Percentiles rank a stretch among this genome's conserved stretches.
Evolutionary conservation across 2,797 vertebrate species (phyloP).

Genomic region (Muraenolepis orangiensis): DNA sequence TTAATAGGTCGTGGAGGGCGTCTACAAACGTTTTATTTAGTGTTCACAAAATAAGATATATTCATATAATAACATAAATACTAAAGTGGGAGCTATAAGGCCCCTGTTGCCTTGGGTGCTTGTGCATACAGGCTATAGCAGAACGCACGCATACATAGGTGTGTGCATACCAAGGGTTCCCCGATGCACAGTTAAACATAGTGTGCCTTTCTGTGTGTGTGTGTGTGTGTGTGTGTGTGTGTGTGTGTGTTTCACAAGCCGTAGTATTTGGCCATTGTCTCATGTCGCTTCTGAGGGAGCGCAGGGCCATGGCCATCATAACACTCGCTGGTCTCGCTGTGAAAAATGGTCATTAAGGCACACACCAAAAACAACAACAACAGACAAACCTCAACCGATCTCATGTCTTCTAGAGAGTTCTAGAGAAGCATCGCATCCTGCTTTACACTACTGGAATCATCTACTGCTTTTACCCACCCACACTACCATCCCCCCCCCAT

Average conservation of each 20-base stretch:
- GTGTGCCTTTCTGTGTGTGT: constrained; percentile 18
- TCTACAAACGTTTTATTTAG: constrained; percentile 52
- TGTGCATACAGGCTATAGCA: constrained; percentile 57
- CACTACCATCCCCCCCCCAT: constrained; percentile 7
- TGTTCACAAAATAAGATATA: constrained; percentile 53
- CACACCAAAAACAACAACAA: constrained; percentile 28
- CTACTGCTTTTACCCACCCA: constrained; percentile 33
- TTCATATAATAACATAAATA: constrained; percentile 45
- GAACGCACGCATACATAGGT: constrained; percentile 55
- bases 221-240: constrained; percentile 31
- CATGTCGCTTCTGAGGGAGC: constrained; percentile 33
- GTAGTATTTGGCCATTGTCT: constrained; percentile 40
- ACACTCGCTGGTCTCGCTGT: constrained; percentile 18
- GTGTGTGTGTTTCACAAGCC: constrained; percentile 41
- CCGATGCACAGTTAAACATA: constrained; percentile 41
- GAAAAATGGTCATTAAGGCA: constrained; percentile 50
- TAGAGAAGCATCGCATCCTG: constrained; percentile 50
- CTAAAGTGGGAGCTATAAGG: constrained; percentile 62
- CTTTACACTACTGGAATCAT: constrained; percentile 52
- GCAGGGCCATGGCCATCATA: constrained; percentile 17
- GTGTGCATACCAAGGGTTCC: constrained; percentile 49
- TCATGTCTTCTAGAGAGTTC: constrained; percentile 36
- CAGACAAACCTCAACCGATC: constrained; percentile 54
- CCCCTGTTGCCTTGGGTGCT: constrained; percentile 55
- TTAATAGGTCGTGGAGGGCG: constrained; percentile 39